A percentile compares a stretch with the other conserved stretches of the same genome.
phyloP scores from a whole-genome alignment of 2,113 vertebrate species.

The Ptyas mucosa region DNA sequence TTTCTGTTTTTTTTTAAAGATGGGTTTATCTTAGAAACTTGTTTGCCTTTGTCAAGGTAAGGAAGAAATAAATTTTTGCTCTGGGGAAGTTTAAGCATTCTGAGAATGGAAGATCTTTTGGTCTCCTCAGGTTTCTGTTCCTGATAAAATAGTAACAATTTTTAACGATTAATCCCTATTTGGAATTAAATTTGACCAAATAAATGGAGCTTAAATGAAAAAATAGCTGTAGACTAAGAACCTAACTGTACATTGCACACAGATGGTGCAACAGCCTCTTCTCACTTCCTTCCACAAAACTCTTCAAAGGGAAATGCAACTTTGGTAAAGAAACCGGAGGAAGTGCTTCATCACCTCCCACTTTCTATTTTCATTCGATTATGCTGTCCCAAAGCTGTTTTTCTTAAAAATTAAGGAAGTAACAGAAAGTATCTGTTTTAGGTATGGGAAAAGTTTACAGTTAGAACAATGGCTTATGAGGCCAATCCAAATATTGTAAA shows the following conservation, averaged over 20 bases:
- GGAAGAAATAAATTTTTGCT: slow-evolving; percentile 10
- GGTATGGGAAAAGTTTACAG: background rate
- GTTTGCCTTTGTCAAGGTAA: slow-evolving; percentile 24
- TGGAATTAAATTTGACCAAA: background rate
- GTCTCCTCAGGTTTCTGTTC: background rate
- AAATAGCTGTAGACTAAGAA: background rate
- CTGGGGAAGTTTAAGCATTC: background rate
- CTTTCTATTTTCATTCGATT: background rate
- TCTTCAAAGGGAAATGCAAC: background rate
- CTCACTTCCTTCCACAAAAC: background rate
- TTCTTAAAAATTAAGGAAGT: background rate
- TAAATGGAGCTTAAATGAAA: background rate
- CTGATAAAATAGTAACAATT: background rate
- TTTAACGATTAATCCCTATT: background rate
- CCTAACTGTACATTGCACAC: background rate
- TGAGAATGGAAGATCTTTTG: background rate
- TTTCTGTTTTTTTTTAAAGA: background rate
- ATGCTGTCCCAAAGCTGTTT: background rate
- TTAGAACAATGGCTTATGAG: background rate
- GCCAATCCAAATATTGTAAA: background rate
- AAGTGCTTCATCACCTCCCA: background rate
- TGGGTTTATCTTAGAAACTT: slow-evolving; percentile 13
- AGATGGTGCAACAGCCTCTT: background rate
- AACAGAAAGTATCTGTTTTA: background rate
- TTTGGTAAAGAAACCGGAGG: background rate